Percentiles rank a stretch among this genome's conserved stretches.
Conservation (phyloP, 2,797 vertebrate species). For the Catostomus latipinnis region DNA sequence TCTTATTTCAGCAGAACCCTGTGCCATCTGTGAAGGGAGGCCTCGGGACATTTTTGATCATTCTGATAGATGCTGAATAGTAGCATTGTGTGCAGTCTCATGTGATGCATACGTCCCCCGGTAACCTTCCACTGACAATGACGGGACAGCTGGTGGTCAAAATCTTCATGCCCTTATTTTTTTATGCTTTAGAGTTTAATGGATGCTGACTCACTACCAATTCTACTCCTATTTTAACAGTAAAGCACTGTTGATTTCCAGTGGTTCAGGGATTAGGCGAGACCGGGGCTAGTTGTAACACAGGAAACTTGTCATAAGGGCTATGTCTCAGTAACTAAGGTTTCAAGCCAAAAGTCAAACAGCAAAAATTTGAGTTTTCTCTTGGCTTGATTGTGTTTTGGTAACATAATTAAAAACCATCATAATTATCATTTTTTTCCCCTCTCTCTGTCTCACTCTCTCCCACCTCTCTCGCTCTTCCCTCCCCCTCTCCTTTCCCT, state of each 20-base stretch:
- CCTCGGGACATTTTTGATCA: conserved; percentile 21
- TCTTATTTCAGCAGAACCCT: conserved; percentile 42
- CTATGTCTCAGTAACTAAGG: not conserved
- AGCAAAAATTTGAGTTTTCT: too few species aligned
- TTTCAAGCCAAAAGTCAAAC: not conserved
- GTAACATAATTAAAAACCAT: too few species aligned
- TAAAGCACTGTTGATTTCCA: not conserved
- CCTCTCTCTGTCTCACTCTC: too few species aligned
- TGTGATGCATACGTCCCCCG: not conserved
- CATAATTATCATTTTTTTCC: too few species aligned
- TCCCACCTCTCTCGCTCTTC: too few species aligned
- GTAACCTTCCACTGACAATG: not conserved
- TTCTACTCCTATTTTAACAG: not conserved
- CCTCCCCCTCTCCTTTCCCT: too few species aligned
- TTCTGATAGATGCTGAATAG: conserved; percentile 12
- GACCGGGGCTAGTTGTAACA: not conserved
- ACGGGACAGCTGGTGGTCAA: not conserved
- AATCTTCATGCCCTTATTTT: too few species aligned
- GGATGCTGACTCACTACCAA: not conserved
- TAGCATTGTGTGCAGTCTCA: conserved; percentile 14
- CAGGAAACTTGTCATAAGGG: not conserved
- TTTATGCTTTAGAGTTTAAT: not conserved
- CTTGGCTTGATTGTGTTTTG: too few species aligned
- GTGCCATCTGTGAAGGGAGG: conserved; percentile 12
- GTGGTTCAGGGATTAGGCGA: not conserved